A percentile compares a stretch with the other conserved stretches of the same genome.
Conservation (phyloP, 2,797 vertebrate species). For the Percopsis omiscomaycus region DNA sequence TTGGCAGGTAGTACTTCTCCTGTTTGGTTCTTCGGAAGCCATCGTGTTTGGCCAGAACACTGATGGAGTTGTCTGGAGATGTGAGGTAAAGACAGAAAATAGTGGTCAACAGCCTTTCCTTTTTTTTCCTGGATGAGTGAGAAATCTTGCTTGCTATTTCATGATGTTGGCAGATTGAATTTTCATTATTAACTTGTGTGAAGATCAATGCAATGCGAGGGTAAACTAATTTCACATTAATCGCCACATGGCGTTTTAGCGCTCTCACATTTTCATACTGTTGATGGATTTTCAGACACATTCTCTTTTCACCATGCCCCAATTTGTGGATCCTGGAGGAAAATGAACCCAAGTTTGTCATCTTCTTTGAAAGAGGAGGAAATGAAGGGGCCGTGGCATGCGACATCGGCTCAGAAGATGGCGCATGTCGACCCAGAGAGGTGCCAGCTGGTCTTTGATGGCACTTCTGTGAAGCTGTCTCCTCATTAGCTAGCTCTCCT, state of each 20-base stretch:
- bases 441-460: conserved; percentile 73
- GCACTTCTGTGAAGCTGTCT: conserved; percentile 71
- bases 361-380: conserved; percentile 44
- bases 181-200: conserved; percentile 59
- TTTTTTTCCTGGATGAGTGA: conserved; percentile 37
- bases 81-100: conserved; percentile 37
- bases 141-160: conserved; percentile 55
- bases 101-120: not conserved
- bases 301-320: conserved; percentile 29
- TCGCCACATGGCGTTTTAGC: conserved; percentile 42
- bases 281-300: conserved; percentile 34
- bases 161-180: conserved; percentile 41
- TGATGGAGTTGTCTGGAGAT: conserved; percentile 92
- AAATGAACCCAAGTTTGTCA: conserved; percentile 25
- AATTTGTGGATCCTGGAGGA: conserved; percentile 50
- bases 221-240: conserved; percentile 65
- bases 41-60: conserved; percentile 91
- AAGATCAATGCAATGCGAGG: conserved; percentile 55
- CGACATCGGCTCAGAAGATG: conserved; percentile 57
- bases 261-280: conserved; percentile 29
- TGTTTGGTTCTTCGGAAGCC: conserved; percentile 95
- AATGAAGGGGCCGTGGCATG: conserved; percentile 48
- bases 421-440: conserved; percentile 69
- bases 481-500: conserved; percentile 74
- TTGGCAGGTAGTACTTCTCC: conserved; percentile 93